A percentile compares a stretch with the other conserved stretches of the same genome.
Evolutionary conservation across 2,113 vertebrate genomes (phyloP).

Genomic region (Mixornis gularis): DNA sequence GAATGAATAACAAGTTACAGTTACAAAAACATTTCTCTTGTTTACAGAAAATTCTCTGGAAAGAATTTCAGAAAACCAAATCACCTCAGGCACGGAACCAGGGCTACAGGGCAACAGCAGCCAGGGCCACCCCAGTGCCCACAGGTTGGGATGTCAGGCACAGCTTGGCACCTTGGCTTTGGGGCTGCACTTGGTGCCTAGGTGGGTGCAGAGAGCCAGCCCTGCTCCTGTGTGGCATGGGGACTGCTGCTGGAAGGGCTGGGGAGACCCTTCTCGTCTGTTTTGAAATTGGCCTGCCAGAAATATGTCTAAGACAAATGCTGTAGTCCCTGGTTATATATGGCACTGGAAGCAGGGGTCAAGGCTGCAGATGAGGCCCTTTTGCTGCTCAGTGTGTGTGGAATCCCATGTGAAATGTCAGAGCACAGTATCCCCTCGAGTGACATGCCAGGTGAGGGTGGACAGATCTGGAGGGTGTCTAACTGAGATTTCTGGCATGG

Average conservation of each 20-base stretch:
- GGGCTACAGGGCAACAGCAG: neutral
- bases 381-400: neutral
- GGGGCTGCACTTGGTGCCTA: neutral
- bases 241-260: neutral
- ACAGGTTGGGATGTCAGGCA: neutral
- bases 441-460: neutral
- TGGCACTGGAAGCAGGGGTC: neutral
- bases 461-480: neutral
- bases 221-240: neutral
- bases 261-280: neutral
- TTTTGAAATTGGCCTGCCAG: neutral
- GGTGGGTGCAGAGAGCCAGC: neutral
- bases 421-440: fast-evolving
- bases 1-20: too few species aligned
- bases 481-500: neutral
- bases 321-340: neutral
- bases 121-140: neutral
- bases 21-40: too few species aligned
- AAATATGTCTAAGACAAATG: neutral
- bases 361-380: neutral
- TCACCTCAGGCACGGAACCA: too few species aligned
- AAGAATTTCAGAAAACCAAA: too few species aligned
- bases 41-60: too few species aligned
- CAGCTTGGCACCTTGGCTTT: neutral
- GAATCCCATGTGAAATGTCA: neutral